Evolutionary conservation across 2,888 invertebrate genomes (phyloP), one percentile per base, ranked within the genome.

Genomic region (Agrotis clavis): DNA sequence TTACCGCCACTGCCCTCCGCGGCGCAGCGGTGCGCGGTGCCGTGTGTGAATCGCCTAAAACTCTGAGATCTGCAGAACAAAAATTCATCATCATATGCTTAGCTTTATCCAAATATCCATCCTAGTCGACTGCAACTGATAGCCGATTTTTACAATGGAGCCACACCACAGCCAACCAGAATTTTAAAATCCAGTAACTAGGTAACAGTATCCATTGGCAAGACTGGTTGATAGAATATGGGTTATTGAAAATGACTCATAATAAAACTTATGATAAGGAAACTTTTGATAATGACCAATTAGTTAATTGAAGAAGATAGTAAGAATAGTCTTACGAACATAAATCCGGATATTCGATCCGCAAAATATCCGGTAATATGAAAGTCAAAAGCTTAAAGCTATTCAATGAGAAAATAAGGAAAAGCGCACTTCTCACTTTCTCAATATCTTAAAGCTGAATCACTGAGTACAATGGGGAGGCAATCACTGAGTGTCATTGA

Each of bases 401-500:
- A 73, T 71, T 81, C 21, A 30, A 18, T 25, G 50, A 74, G 50
- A 64, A 48, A 74, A 53, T 30, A 47, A 60, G 63, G 59, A 71
- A 75, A 75, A 73, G 35, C 69, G 25, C 53, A 56, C 1, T 67
- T 21, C 64, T 60, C n/a, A 73, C 71, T 83, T 82, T 82, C 74
- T 67, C 65, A 74, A 72, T 77, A 65, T 66, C 70, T 68, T 79
- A 61, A 72, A 53, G 61, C 59, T 77, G 74, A 83, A 75, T 82
- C 78, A 75, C 74, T 21, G 69, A 71, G 54, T 63, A 79, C 82
- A 82, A 79, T 81, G 76, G 47, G 35, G 53, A 48, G 67, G 48
- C 74, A 75, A 79, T 75, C 63, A 69, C 53, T 41, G 56, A 73
- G 68, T 73, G 85, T 84, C 85, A 80, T 71, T 76, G 77, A 80